Base-by-base conservation (phyloP, 1,140 invertebrate species). In the Helicoverpa zea region DNA sequence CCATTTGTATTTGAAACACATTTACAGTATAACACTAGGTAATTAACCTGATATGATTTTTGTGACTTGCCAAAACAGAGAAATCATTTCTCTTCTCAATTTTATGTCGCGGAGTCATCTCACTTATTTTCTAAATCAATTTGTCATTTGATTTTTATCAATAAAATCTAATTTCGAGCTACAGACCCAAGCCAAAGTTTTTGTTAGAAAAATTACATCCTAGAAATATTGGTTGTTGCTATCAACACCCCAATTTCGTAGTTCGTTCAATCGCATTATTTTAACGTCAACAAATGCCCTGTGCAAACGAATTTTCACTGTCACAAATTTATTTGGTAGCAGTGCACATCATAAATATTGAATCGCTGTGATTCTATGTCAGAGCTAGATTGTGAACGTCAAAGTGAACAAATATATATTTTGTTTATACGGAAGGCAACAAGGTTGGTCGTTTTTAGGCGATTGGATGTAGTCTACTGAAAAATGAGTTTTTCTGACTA, bases 291-390 rank as follows among this genome's bases (percentile, higher is more conserved):
- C 35, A 30, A 70, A 72, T n/a, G 0, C 14, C 7, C 14, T 52
- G 68, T 72, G 18, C 51, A 76, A 76, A 70, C 43, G n/a, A 76
- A 75, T 68, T 76, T 76, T 59, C 63, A 47, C 43, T 1, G 23
- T 70, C 51, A 74, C 52, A 58, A 68, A 59, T 61, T 73, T 63
- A 76, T 76, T 58, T 35, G 72, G 23, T 74, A 75, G 72, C 58
- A 49, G 49, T 23, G 73, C 14, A 51, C 43, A 63, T 29, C 14
- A 68, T 81, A 81, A 76, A 81, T 76, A 76, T 68, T 10, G 64
- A 49, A 68, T 54, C 51, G 49, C 23, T 43, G 23, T 66, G 64
- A 58, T 68, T 51, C 29, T 59, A 81, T 76, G 49, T 64, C 58
- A 51, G 18, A 23, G 49, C 29, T 72, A 72, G 49, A 72, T 72